Conservation (phyloP, 2,888 invertebrate genomes). For the Teleogryllus oceanicus region DNA sequence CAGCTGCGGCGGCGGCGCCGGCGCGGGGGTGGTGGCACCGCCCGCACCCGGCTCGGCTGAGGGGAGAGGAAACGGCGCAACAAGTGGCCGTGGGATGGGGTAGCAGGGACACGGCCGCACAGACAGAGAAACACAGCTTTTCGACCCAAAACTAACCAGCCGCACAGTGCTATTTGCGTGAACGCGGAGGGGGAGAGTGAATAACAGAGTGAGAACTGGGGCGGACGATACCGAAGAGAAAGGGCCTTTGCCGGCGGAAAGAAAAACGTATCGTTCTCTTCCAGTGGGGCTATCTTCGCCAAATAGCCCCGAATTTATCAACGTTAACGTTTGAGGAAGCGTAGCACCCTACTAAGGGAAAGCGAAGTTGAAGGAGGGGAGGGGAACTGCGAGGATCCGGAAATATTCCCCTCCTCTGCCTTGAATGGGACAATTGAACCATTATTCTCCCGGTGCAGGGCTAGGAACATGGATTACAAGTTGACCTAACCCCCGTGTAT, state of each 20-base stretch:
- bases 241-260: neutral
- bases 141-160: constrained; percentile 10
- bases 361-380: too few species aligned
- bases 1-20: neutral
- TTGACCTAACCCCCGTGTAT: too few species aligned
- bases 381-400: too few species aligned
- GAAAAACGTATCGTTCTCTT: neutral
- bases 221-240: neutral
- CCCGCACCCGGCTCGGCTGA: neutral
- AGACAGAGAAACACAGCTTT: constrained; percentile 18
- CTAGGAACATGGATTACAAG: too few species aligned
- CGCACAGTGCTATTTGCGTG: constrained; percentile 18
- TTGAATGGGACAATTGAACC: too few species aligned
- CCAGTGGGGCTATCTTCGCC: neutral
- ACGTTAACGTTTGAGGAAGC: neutral
- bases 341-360: neutral
- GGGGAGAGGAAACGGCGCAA: constrained; percentile 12
- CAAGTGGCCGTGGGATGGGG: constrained; percentile 1
- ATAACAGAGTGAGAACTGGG: constrained; percentile 9
- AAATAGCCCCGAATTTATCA: constrained; percentile 8
- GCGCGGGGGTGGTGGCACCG: neutral
- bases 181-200: constrained; percentile 7
- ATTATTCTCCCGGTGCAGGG: too few species aligned
- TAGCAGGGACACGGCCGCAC: neutral
- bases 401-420: too few species aligned